Evolutionary conservation across 64 coral and sea anemone species (phyloP).

Genomic region (Montipora sp.): DNA sequence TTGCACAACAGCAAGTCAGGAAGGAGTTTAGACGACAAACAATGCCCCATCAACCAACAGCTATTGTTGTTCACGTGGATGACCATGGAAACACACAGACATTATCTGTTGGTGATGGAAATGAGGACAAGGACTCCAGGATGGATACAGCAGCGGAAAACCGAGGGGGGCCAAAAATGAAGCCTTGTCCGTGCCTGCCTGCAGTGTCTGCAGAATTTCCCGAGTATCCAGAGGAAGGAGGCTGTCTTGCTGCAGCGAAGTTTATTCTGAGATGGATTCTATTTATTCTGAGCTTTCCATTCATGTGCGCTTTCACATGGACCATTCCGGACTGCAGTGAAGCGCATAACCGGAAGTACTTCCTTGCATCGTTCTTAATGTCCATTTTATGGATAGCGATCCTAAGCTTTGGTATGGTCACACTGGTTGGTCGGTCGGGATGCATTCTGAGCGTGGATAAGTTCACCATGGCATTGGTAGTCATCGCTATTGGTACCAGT

Average conservation of each 20-base stretch:
- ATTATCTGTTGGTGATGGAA: neutral
- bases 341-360: conserved; percentile 93
- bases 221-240: conserved; percentile 69
- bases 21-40: conserved; percentile 81
- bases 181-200: conserved; percentile 76
- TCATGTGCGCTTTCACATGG: conserved; percentile 94
- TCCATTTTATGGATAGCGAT: conserved; percentile 98
- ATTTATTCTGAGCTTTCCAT: conserved; percentile 91
- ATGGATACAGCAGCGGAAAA: conserved; percentile 32
- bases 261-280: conserved; percentile 81
- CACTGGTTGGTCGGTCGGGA: conserved; percentile 91
- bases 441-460: conserved; percentile 97
- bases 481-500: conserved; percentile 96
- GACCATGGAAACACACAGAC: conserved; percentile 66
- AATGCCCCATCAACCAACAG: conserved; percentile 31
- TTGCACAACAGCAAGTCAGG: conserved; percentile 84
- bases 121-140: conserved; percentile 11
- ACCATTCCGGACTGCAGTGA: conserved; percentile 97
- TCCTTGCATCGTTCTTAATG: conserved; percentile 88
- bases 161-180: conserved; percentile 54
- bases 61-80: conserved; percentile 58
- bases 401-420: conserved; percentile 98
- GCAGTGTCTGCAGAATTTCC: conserved; percentile 74
- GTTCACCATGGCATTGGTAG: conserved; percentile 98
- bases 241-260: conserved; percentile 27